Evolutionary conservation across 2,888 invertebrate genomes (phyloP), one percentile per base, ranked within the genome.

Genomic region (Drosophila birchii): DNA sequence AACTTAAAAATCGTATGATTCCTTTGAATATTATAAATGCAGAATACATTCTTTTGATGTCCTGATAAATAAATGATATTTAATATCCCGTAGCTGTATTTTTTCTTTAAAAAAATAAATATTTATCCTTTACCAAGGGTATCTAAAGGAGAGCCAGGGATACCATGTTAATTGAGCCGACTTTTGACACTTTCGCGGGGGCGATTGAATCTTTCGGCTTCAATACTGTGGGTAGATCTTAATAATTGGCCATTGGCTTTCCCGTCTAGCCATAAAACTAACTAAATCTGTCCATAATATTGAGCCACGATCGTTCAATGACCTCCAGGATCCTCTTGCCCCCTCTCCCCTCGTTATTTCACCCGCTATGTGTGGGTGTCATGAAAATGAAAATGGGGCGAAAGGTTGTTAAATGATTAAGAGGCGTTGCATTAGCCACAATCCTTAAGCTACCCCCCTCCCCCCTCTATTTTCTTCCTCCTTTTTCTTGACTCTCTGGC

Each of bases 391-490:
- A 88, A 81, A 87, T 87, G 89, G 82, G 87, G 82, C 86, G 85
- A 88, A 87, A 88, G 85, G 89, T 86, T 86, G 86, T 81, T 78
- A 88, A 88, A 85, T 87, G 85, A 87, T 87, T 87, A 85, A 85
- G 77, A 87, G 86, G 86, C 89, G 86, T 86, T 78, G 74, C 89
- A 88, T 85, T 85, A 85, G 82, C 82, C 41, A 61, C 66, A 71
- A 67, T 71, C 55, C 73, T 64, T 51, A n/a, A 44, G 16, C 5
- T n/a, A n/a, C 3, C 0, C 26, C 26, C 26, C 26, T n/a, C 16
- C 23, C 20, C 26, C 14, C 18, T 20, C 43, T 36, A 23, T 41
- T 44, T 43, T 23, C 9, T 23, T 32, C 41, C 53, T 49, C 18
- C 49, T 29, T 60, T 79, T 60, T 60, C 45, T 59, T 56, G 41